A percentile compares a stretch with the other conserved stretches of the same genome.
Evolutionary conservation across 1,140 invertebrate species (phyloP).

Genomic region (Caenorhabditis tropicalis): DNA sequence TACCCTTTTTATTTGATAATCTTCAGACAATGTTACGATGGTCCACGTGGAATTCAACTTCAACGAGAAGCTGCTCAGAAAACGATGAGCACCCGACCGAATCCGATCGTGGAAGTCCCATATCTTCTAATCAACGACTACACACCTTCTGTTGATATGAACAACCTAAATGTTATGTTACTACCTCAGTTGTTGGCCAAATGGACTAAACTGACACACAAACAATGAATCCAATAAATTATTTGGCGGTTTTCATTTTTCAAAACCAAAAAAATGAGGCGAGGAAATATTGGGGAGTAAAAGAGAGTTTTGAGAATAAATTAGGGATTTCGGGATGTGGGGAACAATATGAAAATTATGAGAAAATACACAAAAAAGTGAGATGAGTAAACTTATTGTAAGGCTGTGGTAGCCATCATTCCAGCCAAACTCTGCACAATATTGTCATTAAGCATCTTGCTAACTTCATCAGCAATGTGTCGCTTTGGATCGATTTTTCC

Average conservation of each 20-base stretch:
- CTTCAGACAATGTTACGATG: slow-evolving; percentile 65
- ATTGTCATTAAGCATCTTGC: slow-evolving; percentile 94
- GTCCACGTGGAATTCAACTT: slow-evolving; percentile 64
- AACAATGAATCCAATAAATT: background rate
- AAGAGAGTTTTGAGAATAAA: background rate
- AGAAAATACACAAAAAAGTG: background rate
- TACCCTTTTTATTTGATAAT: background rate
- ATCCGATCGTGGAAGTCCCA: slow-evolving; percentile 69
- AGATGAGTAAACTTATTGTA: slow-evolving; percentile 57
- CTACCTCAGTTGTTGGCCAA: slow-evolving; percentile 67
- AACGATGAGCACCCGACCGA: slow-evolving; percentile 63
- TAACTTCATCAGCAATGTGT: slow-evolving; percentile 93
- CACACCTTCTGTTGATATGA: slow-evolving; percentile 65
- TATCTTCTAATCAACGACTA: slow-evolving; percentile 71
- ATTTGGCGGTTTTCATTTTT: background rate
- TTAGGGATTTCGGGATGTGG: background rate
- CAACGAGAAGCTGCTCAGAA: slow-evolving; percentile 68
- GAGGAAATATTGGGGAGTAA: background rate
- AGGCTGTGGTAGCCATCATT: slow-evolving; percentile 90
- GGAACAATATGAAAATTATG: background rate
- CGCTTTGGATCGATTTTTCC: slow-evolving; percentile 99
- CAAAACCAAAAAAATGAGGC: no score
- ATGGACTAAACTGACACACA: slow-evolving; percentile 58
- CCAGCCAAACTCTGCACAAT: slow-evolving; percentile 98
- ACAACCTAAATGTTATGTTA: slow-evolving; percentile 66